A percentile compares a stretch with the other conserved stretches of the same genome.
Conservation (phyloP, 2,888 invertebrate genomes). For the Amiota communis region DNA sequence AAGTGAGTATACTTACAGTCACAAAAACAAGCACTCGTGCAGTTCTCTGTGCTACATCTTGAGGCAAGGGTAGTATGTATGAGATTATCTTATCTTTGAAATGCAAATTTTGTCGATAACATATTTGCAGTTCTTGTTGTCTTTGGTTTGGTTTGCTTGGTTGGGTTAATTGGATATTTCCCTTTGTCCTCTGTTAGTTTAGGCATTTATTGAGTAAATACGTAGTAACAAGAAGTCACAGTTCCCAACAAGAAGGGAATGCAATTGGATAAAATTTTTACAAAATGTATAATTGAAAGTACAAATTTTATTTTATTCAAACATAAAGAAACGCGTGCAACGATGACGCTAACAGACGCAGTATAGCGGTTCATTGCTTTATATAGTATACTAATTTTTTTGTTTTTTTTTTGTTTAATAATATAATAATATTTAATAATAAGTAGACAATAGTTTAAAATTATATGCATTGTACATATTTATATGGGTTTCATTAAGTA, state of each 20-base stretch:
- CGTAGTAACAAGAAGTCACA: not conserved
- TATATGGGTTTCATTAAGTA: constrained; percentile 8
- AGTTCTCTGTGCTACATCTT: too few species aligned
- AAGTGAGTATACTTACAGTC: too few species aligned
- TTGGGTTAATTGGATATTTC: not conserved
- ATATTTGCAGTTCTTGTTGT: too few species aligned
- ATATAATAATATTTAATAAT: constrained; percentile 8
- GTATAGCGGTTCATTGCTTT: too few species aligned
- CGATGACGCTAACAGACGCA: too few species aligned
- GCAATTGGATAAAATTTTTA: too few species aligned
- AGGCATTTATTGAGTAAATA: constrained; percentile 1
- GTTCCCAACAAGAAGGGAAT: not conserved
- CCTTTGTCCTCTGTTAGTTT: not conserved
- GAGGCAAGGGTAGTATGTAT: too few species aligned
- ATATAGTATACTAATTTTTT: not conserved
- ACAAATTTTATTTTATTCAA: not conserved
- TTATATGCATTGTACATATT: constrained; percentile 25
- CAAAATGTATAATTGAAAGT: too few species aligned
- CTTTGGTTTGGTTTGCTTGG: not conserved
- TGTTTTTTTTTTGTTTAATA: constrained; percentile 10
- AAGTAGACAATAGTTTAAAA: constrained; percentile 17
- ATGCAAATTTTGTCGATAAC: too few species aligned
- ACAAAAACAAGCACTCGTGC: too few species aligned
- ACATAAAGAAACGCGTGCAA: not conserved
- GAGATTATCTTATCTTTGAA: too few species aligned